Evolutionary conservation across 2,797 vertebrate species (phyloP), one percentile per base, ranked within the genome.

Genomic region (Hyperoplus lanceolatus): DNA sequence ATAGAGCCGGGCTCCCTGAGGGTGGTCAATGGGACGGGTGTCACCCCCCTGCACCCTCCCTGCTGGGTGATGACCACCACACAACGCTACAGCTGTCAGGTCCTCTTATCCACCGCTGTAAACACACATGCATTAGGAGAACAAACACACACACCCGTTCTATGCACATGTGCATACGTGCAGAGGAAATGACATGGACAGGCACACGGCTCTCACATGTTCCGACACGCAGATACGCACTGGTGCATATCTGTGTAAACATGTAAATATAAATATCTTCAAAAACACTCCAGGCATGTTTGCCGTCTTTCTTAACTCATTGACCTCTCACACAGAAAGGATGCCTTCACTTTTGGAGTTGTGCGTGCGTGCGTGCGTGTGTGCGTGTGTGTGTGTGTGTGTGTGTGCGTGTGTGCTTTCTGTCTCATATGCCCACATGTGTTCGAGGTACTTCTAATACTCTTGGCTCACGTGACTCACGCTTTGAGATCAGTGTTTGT

Each of bases 31-130:
- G 90, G 89, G 84, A 80, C 58, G 77, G 80, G 87, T 93, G 92
- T 93, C 92, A 88, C 84, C 90, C 90, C 85, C 88, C 86, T 85
- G 83, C 83, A 85, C 82, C 90, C 86, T 49, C 87, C 92, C 91
- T 4, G 87, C 92, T 92, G 93, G 81, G 93, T 91, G 92, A 94
- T 79, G 91, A 89, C 84, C 88, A 86, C 85, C 81, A 80, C 83
- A 86, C 84, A 86, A 71, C 75, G 72, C 82, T 73, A 87, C 91
- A 94, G 93, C 92, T 94, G 94, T 95, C 92, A 93, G 67, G 71
- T 94, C 89, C 87, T 90, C 89, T 92, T 90, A 91, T 81, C 58
- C 80, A 81, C 70, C 70, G 0, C 82, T 80, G 80, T 69, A 85
- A 76, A 92, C 79, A 85, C 68, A 79, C 79, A 71, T 62, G 55